These are phyloP conservation scores for Drosophila athabasca DNA, from an alignment of 1,140 invertebrate genomes.

Conservation along the genomic window DNA sequence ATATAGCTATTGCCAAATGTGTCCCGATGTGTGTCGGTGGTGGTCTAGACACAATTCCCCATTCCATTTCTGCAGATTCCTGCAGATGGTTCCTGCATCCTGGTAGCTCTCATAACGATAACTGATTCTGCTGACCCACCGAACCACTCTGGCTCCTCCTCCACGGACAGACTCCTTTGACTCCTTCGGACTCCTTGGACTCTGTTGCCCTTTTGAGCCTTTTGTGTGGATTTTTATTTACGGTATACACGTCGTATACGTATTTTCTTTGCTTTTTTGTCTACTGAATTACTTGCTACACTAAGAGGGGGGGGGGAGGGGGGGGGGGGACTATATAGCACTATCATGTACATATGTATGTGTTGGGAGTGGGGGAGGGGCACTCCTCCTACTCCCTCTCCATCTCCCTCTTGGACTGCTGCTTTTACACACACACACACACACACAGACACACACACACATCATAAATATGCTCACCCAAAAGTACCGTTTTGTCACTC, in stretches of 20 bases:
- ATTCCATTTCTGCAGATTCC: no score
- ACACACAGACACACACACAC: conserved; percentile 49
- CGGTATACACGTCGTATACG: not conserved
- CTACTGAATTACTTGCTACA: conserved; percentile 48
- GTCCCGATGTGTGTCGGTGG: no score
- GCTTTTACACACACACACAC: conserved; percentile 38
- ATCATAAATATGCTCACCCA: conserved; percentile 66
- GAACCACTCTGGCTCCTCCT: conserved; percentile 1
- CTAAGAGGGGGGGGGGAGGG: conserved; percentile 16
- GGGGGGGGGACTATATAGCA: no score
- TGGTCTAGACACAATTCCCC: no score
- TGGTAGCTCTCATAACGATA: no score
- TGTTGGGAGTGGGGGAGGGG: no score
- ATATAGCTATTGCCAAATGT: no score
- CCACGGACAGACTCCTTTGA: not conserved
- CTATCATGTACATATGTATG: no score
- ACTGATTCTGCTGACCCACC: no score
- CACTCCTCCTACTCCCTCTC: no score
- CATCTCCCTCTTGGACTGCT: not conserved
- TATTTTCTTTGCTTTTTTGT: conserved; percentile 41
- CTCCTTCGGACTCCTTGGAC: not conserved
- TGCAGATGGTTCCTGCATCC: no score
- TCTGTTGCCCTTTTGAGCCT: not conserved
- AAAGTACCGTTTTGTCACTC: conserved; percentile 69
- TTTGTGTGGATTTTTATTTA: conserved; percentile 26